Evolutionary conservation across 2,113 vertebrate species (phyloP).

Genomic region (Lepus americanus): DNA sequence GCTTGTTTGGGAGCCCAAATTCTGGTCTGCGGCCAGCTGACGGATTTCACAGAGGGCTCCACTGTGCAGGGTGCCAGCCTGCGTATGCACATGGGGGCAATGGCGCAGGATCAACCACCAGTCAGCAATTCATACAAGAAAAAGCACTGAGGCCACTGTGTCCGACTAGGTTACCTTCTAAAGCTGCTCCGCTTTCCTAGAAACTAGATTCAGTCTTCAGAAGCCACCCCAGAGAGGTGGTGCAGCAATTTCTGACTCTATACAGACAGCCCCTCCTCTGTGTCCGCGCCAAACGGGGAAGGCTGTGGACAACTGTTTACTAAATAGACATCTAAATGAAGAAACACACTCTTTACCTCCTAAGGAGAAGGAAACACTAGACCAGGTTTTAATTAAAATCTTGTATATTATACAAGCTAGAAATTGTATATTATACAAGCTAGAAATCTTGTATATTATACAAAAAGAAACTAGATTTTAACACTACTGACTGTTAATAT

Average conservation of each 20-base stretch:
- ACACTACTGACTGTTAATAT: conserved; percentile 18
- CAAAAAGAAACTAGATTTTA: background rate
- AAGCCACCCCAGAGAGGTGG: conserved; percentile 3
- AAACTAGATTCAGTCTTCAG: conserved; percentile 46
- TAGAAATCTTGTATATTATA: background rate
- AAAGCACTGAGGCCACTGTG: background rate
- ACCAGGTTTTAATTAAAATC: conserved; percentile 51
- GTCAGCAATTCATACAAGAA: conserved; percentile 62
- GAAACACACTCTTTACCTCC: background rate
- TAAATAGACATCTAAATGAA: conserved; percentile 18
- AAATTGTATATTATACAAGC: background rate
- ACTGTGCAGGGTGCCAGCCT: conserved; percentile 69
- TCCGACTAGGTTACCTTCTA: conserved; percentile 38
- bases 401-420: background rate
- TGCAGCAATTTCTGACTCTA: conserved; percentile 40
- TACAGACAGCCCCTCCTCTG: background rate
- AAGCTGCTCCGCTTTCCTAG: conserved; percentile 49
- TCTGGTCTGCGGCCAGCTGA: conserved; percentile 77
- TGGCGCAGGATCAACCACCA: conserved; percentile 22
- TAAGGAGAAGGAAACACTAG: conserved; percentile 23
- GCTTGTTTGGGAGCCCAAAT: conserved; percentile 58
- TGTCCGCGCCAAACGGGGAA: conserved; percentile 14
- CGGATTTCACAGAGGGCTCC: conserved; percentile 80
- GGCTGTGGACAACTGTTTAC: background rate
- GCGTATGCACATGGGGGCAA: background rate